Evolutionary conservation across 2,113 vertebrate genomes (phyloP).

Genomic region (Limnothrissa miodon): DNA sequence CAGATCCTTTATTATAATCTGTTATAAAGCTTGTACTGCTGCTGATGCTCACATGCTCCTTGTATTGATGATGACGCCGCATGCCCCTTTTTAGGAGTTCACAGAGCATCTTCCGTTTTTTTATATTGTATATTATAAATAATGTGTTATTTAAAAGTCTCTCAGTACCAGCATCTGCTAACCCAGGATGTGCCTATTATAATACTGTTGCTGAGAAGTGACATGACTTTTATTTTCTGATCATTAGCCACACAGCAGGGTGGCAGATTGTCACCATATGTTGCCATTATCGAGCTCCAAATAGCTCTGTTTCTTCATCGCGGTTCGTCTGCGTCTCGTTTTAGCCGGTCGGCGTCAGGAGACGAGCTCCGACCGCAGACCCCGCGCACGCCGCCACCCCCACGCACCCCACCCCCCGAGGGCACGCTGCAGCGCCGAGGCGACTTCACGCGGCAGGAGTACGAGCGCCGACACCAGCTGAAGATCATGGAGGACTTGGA

Average conservation of each 20-base stretch:
- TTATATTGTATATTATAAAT: neutral
- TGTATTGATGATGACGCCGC: no score
- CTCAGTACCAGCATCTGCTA: neutral
- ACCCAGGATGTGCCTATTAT: neutral
- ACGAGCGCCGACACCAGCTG: constrained; percentile 82
- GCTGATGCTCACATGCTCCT: no score
- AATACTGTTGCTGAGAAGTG: neutral
- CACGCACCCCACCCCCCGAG: constrained; percentile 64
- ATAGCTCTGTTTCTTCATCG: neutral
- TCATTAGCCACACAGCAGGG: neutral
- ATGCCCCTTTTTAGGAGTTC: neutral
- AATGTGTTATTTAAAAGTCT: neutral
- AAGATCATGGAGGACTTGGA: constrained; percentile 90
- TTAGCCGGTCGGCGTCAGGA: constrained; percentile 60
- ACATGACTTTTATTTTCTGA: neutral
- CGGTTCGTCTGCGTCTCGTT: neutral
- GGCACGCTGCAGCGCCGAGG: constrained; percentile 74
- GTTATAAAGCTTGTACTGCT: no score
- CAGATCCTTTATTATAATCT: no score
- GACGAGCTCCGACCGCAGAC: constrained; percentile 64
- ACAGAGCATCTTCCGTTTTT: neutral
- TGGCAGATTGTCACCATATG: neutral
- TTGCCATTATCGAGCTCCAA: neutral
- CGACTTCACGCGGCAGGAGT: constrained; percentile 83
- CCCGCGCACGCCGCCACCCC: constrained; percentile 53